Base-by-base conservation (phyloP, 2,888 invertebrate species). In the Meganola albula region DNA sequence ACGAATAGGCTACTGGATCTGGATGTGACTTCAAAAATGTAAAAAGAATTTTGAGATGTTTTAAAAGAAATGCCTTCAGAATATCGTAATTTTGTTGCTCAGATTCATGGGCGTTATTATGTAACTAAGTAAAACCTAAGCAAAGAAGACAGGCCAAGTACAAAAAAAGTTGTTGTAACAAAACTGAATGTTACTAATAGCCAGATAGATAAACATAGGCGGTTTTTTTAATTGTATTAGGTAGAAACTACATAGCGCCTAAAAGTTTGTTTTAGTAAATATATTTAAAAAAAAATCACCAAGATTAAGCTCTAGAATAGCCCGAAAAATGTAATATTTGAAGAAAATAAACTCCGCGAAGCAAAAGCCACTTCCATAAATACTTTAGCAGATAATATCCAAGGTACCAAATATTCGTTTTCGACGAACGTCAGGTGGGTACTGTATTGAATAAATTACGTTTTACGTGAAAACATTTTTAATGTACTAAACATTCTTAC, bases 371-470 rank as follows among this genome's bases (percentile, higher is more conserved):
- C 48, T 48, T 54, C 56, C 40, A 58, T 53, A 28, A 38, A 48
- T 48, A 40, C 40, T 52, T 48, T 41, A 51, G 24, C 26, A 29
- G 34, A 27, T 29, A 35, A 43, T 46, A 48, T 46, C 36, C 38
- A 44, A 54, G 47, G 48, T 44, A 44, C 43, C 40, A 48, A 50
- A 58, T 56, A 50, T 55, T 48, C 50, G 38, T 50, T 52, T 48
- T 40, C 27, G 23, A 33, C 27, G 37, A 44, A 48, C 46, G 46
- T 47, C 51, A 58, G 53, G 53, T 54, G 52, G 31, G 36, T 37
- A 37, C 28, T 44, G 34, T 44, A 48, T 51, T 60, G 57, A 60
- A 61, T 57, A 57, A 48, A 57, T 60, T 53, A 59, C 49, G 23
- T 39, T 38, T 44, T 35, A 37, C 24, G 30, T 20, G 35, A 21